Conservation (phyloP, 1,140 invertebrate species). For the Aphelenchoides avenae region DNA sequence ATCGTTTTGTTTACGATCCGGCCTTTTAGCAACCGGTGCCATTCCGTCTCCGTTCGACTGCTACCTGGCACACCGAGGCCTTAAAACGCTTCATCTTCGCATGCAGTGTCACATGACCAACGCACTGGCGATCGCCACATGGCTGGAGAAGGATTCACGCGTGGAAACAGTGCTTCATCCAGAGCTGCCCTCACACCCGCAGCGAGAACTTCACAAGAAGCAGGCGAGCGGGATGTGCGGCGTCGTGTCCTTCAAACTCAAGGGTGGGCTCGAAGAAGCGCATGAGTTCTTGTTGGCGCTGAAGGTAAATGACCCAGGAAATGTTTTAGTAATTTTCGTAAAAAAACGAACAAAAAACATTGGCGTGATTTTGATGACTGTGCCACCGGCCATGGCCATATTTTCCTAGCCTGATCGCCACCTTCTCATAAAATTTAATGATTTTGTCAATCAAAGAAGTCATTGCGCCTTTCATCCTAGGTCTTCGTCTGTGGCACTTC, state of each 20-base stretch:
- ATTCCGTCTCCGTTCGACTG: slow-evolving; percentile 95
- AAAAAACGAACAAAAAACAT: not conserved
- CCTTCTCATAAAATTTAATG: no score
- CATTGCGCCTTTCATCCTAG: slow-evolving; percentile 20
- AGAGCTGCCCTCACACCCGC: slow-evolving; percentile 79
- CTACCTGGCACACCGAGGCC: slow-evolving; percentile 81
- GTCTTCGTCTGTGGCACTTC: slow-evolving; percentile 62
- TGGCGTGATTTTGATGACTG: not conserved
- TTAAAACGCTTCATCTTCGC: slow-evolving; percentile 86
- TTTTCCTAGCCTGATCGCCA: no score
- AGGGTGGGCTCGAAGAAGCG: slow-evolving; percentile 72
- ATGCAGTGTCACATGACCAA: slow-evolving; percentile 84
- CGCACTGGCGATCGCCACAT: slow-evolving; percentile 69
- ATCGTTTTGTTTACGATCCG: no score
- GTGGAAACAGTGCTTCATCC: slow-evolving; percentile 80
- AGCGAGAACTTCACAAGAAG: slow-evolving; percentile 74
- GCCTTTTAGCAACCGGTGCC: no score
- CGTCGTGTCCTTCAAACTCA: slow-evolving; percentile 81
- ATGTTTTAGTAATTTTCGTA: no score
- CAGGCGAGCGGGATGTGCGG: slow-evolving; percentile 86
- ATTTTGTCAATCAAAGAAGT: not conserved
- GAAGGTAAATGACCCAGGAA: no score
- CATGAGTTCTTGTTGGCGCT: slow-evolving; percentile 69
- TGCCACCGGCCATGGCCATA: no score
- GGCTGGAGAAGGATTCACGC: slow-evolving; percentile 70